Base-by-base conservation (phyloP, 2,113 vertebrate genomes). In the Heterotilapia buettikoferi region DNA sequence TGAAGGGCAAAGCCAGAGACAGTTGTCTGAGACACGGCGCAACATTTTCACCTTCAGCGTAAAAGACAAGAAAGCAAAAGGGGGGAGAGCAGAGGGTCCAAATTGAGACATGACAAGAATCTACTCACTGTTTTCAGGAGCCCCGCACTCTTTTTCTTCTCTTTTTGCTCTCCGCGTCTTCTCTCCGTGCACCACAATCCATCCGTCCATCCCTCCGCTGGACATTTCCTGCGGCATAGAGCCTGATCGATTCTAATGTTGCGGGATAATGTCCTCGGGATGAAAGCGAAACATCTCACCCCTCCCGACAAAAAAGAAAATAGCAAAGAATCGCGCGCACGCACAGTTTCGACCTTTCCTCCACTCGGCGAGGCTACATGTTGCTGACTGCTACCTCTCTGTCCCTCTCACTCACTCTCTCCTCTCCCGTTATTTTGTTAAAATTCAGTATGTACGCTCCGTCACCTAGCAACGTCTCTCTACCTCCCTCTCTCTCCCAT, bases 391-490 rank as follows among this genome's bases (percentile, higher is more conserved):
- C 91, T 92, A 7, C 89, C 94, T 92, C 91, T 85, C 86, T 86
- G 38, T 88, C 91, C 85, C 94, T 90, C 93, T 92, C 91, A 79
- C 93, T 90, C 95, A 84, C 94, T 89, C 94, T 82, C 92, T 91
- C 83, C 84, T 93, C 94, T 89, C 93, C 89, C 83, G 83, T 95
- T 95, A 94, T 93, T 96, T 95, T 93, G 95, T 96, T 97, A 96
- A 96, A 95, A 96, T 97, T 96, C 96, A 96, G 96, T 97, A 96
- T 97, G 96, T 96, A 97, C 94, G 95, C 96, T 94, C 95, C 92
- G 96, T 96, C 95, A 95, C 96, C 95, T 96, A 95, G 96, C 96
- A 96, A 96, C 96, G 89, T 93, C 92, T 88, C 95, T 92, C 93
- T 19, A 7, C 81, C 91, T 73, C 87, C 76, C 92, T 86, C 86